Evolutionary conservation across 2,113 vertebrate species (phyloP), one percentile per base, ranked within the genome.

Genomic region (Prunella fulvescens): DNA sequence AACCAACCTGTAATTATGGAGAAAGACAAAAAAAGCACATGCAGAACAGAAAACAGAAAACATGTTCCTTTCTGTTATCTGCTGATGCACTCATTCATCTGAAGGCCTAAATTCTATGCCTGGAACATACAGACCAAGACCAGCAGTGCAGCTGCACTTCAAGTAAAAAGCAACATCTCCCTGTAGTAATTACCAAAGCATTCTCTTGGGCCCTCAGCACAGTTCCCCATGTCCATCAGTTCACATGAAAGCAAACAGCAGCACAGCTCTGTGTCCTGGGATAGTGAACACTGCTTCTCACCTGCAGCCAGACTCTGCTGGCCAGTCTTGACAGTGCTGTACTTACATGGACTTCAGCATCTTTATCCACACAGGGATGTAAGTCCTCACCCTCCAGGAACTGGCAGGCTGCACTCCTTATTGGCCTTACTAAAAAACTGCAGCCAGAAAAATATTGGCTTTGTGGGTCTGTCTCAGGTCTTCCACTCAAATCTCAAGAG

Each of bases 351-450:
- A 60, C 71, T 31, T 61, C n/a, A 31, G n/a, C 48, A 33, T 2
- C 58, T 54, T 66, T 8, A 77, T 7, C 66, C 54, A 45, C 25
- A 14, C 7, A 53, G 0, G 0, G 3, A 76, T 4, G 1, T 4
- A 23, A 56, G 45, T 15, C 60, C 50, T 90, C 67, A 62, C 4
- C 24, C 28, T 20, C 67, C 82, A 58, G 2, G 5, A 71, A 42
- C 50, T 39, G 39, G 39, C 29, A 92, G n/a, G n/a, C 60, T 78
- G 47, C 15, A 7, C 56, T 60, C 72, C 76, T 31, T 6, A 7
- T 23, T 16, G 9, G n/a, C 76, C 86, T 73, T 35, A 65, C 81
- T 42, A 39, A 82, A 86, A 94, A 88, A 51, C 3, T 62, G 62
- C 62, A 88, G 54, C 35, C 88, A 77, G 26, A 83, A 90, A 44